phyloP scores from a whole-genome alignment of 1,140 invertebrate species.

The Formica selysi region DNA sequence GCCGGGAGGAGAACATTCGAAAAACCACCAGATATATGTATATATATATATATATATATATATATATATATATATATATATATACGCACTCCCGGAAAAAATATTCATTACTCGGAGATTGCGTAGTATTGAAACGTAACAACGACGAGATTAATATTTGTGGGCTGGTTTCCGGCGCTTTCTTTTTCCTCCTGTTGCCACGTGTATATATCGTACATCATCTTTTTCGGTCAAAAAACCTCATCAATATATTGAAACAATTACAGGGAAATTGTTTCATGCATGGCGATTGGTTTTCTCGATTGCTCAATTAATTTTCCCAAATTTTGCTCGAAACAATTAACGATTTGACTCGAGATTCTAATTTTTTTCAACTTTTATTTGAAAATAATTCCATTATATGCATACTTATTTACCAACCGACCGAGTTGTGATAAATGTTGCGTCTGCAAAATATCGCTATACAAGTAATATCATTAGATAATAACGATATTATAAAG shows the following conservation, averaged over 20 bases:
- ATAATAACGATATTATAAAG: conserved; percentile 58
- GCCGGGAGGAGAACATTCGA: conserved; percentile 63
- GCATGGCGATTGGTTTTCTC: conserved; percentile 37
- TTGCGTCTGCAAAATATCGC: conserved; percentile 41
- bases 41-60: no score
- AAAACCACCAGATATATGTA: conserved; percentile 33
- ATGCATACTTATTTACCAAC: conserved; percentile 6
- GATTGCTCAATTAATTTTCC: conserved; percentile 50
- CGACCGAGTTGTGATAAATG: conserved; percentile 42
- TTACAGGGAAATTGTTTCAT: conserved; percentile 41
- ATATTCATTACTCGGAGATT: conserved; percentile 71
- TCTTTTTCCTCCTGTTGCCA: conserved; percentile 51
- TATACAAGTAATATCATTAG: conserved; percentile 45
- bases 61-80: not conserved
- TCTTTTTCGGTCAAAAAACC: conserved; percentile 43
- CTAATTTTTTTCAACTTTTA: conserved; percentile 32
- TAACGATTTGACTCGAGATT: conserved; percentile 47
- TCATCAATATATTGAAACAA: conserved; percentile 53
- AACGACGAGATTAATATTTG: conserved; percentile 68
- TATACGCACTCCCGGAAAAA: conserved; percentile 47
- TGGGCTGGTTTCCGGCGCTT: conserved; percentile 34
- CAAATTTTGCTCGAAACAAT: conserved; percentile 29
- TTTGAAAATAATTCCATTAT: conserved; percentile 50
- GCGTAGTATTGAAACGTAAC: conserved; percentile 60
- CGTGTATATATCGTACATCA: not conserved